Percentiles rank a stretch among this genome's conserved stretches.
phyloP scores from a whole-genome alignment of 2,797 vertebrate species.

The Mus caroli region DNA sequence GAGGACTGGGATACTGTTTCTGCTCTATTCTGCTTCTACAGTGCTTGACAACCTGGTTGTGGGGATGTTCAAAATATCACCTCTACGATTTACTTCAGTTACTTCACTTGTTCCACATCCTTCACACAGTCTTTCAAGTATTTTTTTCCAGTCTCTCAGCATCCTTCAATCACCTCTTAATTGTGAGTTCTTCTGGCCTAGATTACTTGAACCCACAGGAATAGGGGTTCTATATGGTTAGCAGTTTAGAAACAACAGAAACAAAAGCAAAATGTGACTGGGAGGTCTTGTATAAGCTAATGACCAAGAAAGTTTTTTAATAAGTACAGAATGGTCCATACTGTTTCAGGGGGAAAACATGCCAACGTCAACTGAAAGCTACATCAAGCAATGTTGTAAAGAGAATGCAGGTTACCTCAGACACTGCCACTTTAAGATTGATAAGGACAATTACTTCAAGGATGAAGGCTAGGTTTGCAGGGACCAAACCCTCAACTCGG shows the following conservation, averaged over 20 bases:
- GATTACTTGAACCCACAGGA: background rate
- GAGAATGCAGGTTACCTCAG: background rate
- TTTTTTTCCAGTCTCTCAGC: background rate
- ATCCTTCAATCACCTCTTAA: background rate
- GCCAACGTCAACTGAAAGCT: background rate
- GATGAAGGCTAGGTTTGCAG: background rate
- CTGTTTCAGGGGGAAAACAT: background rate
- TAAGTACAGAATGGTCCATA: background rate
- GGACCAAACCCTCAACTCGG: background rate
- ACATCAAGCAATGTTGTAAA: background rate
- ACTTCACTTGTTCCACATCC: accelerated
- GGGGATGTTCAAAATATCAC: background rate
- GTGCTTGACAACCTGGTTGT: background rate
- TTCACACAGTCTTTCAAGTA: background rate
- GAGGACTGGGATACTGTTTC: too few species aligned
- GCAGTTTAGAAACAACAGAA: background rate
- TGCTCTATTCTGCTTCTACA: background rate
- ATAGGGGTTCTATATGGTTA: background rate
- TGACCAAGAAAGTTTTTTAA: background rate
- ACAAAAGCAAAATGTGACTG: background rate
- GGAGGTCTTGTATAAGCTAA: background rate
- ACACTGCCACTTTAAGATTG: background rate
- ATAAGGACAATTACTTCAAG: background rate
- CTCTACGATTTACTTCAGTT: background rate
- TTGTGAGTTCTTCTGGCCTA: background rate